Evolutionary conservation across 2,888 invertebrate genomes (phyloP).

Genomic region (Coelinius sp.): DNA sequence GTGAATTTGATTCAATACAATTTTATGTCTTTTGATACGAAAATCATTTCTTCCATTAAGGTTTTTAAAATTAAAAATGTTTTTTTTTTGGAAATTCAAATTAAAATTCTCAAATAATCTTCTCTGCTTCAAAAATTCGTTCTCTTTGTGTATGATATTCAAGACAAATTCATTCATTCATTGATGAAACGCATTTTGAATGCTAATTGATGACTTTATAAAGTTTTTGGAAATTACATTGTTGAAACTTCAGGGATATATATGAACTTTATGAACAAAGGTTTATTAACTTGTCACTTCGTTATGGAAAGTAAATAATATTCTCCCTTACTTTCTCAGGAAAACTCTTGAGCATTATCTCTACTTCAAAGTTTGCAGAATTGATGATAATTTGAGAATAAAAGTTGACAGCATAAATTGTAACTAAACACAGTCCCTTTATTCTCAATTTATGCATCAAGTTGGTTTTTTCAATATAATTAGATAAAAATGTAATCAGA

Average conservation of each 20-base stretch:
- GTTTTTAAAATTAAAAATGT: background rate
- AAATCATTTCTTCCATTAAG: background rate
- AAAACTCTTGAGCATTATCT: background rate
- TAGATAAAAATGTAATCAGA: too few relatives aligned
- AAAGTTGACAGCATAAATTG: background rate
- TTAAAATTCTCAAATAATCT: too few relatives aligned
- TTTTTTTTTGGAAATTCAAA: too few relatives aligned
- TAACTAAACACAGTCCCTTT: background rate
- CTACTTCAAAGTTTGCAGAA: background rate
- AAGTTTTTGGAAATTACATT: background rate
- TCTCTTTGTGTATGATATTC: background rate
- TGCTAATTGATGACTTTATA: background rate
- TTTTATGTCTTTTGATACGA: background rate
- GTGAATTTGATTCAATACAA: slow-evolving; percentile 18
- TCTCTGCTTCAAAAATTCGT: too few relatives aligned
- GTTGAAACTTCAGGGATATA: background rate
- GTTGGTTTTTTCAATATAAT: too few relatives aligned
- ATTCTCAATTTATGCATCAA: too few relatives aligned
- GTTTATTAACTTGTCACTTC: slow-evolving; percentile 1
- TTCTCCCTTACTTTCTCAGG: background rate
- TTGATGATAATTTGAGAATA: background rate
- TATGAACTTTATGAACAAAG: background rate
- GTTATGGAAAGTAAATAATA: background rate
- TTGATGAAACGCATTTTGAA: background rate
- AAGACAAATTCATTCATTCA: background rate